Percentiles rank a stretch among this genome's conserved stretches.
Evolutionary conservation across 1,140 invertebrate genomes (phyloP).

Genomic region (Drosophila paulistorum): DNA sequence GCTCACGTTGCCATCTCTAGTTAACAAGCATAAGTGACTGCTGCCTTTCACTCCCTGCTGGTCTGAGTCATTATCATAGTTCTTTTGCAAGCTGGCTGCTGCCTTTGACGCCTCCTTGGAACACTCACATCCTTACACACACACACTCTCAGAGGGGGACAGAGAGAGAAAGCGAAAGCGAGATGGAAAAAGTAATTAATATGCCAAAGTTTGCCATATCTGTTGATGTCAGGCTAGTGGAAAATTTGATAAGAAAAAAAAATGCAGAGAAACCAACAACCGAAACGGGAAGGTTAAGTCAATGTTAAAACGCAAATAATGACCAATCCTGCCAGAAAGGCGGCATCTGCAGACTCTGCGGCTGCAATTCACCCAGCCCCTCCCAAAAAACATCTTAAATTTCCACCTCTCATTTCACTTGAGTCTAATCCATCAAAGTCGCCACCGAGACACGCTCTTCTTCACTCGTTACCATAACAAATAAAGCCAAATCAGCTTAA

Average conservation of each 20-base stretch:
- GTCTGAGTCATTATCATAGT: constrained; percentile 47
- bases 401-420: constrained; percentile 2
- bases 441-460: constrained; percentile 9
- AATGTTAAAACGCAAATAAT: constrained; percentile 50
- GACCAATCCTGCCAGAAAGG: not conserved
- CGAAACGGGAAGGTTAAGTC: constrained; percentile 51
- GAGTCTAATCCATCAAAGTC: constrained; percentile 39
- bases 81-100: constrained; percentile 31
- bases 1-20: constrained; percentile 27
- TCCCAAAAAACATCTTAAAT: not conserved
- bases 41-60: constrained; percentile 48
- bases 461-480: constrained; percentile 44
- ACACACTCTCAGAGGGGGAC: not conserved
- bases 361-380: not conserved
- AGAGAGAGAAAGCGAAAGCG: not conserved
- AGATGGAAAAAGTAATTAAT: constrained; percentile 58
- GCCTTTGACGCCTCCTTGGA: constrained; percentile 30
- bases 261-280: too few relatives aligned
- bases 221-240: constrained; percentile 44
- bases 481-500: constrained; percentile 45
- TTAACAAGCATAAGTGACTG: constrained; percentile 6
- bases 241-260: constrained; percentile 15
- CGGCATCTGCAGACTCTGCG: not conserved
- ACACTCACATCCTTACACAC: not conserved
- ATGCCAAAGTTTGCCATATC: constrained; percentile 43